Base-by-base conservation (phyloP, 2,113 vertebrate genomes). In the Pterocles orientalis region DNA sequence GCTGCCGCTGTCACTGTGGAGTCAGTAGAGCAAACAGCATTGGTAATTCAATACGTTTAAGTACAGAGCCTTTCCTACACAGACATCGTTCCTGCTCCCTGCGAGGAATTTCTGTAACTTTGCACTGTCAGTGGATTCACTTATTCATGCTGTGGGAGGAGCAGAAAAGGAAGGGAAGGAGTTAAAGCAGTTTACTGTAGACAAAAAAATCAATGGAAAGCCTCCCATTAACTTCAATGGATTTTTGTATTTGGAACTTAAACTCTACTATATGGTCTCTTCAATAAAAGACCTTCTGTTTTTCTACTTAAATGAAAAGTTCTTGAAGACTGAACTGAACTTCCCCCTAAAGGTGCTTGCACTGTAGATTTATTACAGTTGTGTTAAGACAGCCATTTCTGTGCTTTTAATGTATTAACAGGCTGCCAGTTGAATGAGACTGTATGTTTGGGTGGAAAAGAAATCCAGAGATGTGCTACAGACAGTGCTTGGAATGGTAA, bases 391-490 rank as follows among this genome's bases (percentile, higher is more conserved):
- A 93, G 60, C 51, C 34, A n/a, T 90, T 87, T 95, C 58, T 84
- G 66, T 73, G 47, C 36, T 90, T 95, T 69, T 81, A 86, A 75
- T 80, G 57, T 60, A n/a, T 88, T 94, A 90, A 73, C 81, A 93
- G 86, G 15, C 62, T 95, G 88, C 80, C 62, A 83, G 86, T 76
- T 82, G 85, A 90, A 26, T 86, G 92, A 97, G 94, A 80, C 69
- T 76, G 64, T 86, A 45, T 88, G 75, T 75, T 94, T 96, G 88
- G 88, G 94, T 96, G 86, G 72, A 93, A 94, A 89, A 87, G 79
- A 90, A 94, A 96, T 81, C 77, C 81, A 86, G 89, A 89, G 80
- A 93, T 94, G 86, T 97, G 65, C 75, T 90, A 31, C 66, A 94
- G 85, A 87, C 19, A 68, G 69, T 85, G 79, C 81, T 82, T 81